Conservation (phyloP, 2,888 invertebrate genomes). For the Drosophila phalerata region DNA sequence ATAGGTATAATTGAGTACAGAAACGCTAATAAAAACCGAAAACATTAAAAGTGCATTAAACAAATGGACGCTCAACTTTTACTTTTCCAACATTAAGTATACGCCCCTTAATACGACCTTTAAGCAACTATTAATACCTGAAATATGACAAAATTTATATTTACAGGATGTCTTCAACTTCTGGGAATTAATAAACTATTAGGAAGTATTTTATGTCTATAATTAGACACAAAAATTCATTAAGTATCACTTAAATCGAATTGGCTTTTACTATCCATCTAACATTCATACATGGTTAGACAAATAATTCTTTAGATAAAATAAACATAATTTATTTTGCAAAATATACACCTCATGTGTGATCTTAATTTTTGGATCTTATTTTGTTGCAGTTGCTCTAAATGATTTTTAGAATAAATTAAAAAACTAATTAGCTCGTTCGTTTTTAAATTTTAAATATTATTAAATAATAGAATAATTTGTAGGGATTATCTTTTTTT, state of each 20-base stretch:
- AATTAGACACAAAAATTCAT: background rate
- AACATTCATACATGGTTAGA: background rate
- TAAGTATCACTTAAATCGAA: background rate
- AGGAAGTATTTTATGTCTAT: background rate
- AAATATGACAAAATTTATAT: background rate
- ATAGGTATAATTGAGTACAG: slow-evolving; percentile 78
- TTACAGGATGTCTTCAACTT: background rate
- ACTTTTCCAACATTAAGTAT: slow-evolving; percentile 4
- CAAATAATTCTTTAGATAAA: background rate
- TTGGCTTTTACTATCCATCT: background rate
- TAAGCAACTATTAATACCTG: background rate
- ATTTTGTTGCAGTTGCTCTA: background rate
- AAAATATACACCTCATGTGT: background rate
- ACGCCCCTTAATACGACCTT: background rate
- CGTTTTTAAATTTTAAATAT: too few relatives aligned
- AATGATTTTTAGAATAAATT: background rate
- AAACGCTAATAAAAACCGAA: slow-evolving; percentile 78
- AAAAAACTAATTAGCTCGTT: too few relatives aligned
- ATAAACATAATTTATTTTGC: background rate
- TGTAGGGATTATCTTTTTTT: background rate
- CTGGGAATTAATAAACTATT: background rate
- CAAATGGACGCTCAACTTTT: slow-evolving; percentile 17
- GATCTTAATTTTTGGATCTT: background rate
- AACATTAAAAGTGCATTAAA: slow-evolving; percentile 76
- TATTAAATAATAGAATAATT: background rate